Percentiles rank a stretch among this genome's conserved stretches.
phyloP scores from a whole-genome alignment of 2,888 invertebrate species.

The Tribolium freemani region DNA sequence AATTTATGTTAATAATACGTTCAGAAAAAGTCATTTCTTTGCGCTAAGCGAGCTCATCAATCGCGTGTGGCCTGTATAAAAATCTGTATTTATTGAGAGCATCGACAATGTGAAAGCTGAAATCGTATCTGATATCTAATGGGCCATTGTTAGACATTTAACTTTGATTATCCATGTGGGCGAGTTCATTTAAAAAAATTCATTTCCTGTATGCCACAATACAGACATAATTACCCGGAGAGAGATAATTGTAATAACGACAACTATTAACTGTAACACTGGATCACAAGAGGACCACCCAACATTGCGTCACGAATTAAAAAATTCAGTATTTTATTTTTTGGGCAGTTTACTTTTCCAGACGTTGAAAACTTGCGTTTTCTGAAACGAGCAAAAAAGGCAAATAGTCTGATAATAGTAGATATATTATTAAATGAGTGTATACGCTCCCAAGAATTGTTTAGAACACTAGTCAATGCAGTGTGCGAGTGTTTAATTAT shows the following conservation, averaged over 20 bases:
- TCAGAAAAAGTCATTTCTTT: background rate
- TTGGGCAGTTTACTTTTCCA: too few relatives aligned
- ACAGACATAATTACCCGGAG: conserved; percentile 68
- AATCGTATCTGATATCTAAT: conserved; percentile 66
- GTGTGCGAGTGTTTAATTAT: too few relatives aligned
- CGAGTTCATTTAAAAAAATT: conserved; percentile 68
- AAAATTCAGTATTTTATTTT: background rate
- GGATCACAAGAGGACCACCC: conserved; percentile 32
- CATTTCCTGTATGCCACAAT: conserved; percentile 68
- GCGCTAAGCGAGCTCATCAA: background rate
- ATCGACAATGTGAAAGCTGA: conserved; percentile 64
- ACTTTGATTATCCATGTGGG: conserved; percentile 69
- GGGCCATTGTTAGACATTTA: conserved; percentile 69
- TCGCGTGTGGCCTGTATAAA: conserved; percentile 11
- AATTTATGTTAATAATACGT: background rate
- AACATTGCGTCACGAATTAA: conserved; percentile 22
- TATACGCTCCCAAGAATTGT: too few relatives aligned
- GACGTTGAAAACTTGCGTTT: too few relatives aligned
- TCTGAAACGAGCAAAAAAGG: too few relatives aligned
- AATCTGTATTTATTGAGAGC: conserved; percentile 56
- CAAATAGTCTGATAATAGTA: too few relatives aligned
- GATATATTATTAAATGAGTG: too few relatives aligned
- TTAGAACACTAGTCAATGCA: too few relatives aligned
- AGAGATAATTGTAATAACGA: conserved; percentile 68
- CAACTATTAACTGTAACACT: conserved; percentile 63